A percentile compares a stretch with the other conserved stretches of the same genome.
phyloP scores from a whole-genome alignment of 2,888 invertebrate genomes.

The Allygus modestus region DNA sequence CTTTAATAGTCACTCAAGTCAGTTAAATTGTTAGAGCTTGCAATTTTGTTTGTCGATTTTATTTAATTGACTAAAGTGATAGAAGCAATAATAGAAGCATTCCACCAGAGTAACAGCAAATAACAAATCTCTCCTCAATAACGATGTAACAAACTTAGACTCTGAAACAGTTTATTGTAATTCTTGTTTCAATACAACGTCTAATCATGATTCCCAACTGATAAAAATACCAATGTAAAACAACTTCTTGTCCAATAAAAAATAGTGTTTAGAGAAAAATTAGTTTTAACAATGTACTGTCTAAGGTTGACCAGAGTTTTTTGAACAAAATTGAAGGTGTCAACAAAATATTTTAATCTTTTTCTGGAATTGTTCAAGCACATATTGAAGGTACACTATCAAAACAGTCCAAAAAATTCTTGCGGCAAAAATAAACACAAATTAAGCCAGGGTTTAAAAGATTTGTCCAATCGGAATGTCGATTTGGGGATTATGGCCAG shows the following conservation, averaged over 20 bases:
- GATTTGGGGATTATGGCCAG: neutral
- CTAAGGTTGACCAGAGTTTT: neutral
- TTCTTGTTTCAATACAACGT: neutral
- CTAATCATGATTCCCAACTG: neutral
- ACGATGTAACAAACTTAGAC: neutral
- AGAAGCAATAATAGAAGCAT: too few species aligned
- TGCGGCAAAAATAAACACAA: neutral
- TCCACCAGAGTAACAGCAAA: neutral
- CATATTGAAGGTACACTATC: neutral
- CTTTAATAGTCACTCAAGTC: too few species aligned
- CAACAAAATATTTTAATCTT: neutral
- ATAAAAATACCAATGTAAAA: neutral
- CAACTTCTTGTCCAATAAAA: neutral
- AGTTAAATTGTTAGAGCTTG: too few species aligned
- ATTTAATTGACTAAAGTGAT: too few species aligned
- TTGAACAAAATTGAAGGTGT: neutral
- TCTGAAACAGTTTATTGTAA: neutral
- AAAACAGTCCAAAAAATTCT: neutral
- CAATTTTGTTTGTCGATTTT: too few species aligned
- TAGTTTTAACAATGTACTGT: neutral
- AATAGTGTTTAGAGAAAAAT: neutral
- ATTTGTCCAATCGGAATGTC: constrained; percentile 2
- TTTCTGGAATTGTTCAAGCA: neutral
- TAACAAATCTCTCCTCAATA: neutral
- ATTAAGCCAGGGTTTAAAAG: neutral